These are phyloP conservation scores for Yasuhikotakia modesta DNA, from an alignment of 2,797 vertebrate genomes.

Conservation along the genomic window DNA sequence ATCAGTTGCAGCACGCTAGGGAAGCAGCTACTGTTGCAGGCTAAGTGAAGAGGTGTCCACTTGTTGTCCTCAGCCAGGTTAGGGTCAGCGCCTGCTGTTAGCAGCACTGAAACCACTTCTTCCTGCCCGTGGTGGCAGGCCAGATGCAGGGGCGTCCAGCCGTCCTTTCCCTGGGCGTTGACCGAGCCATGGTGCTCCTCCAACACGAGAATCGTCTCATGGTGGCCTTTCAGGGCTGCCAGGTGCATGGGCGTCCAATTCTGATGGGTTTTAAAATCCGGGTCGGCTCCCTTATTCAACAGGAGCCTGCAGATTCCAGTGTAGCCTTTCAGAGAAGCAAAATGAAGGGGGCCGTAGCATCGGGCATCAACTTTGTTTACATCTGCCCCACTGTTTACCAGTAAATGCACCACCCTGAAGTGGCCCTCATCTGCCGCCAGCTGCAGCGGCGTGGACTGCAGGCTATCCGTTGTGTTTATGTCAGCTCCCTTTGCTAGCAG, in stretches of 20 bases:
- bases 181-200: constrained; percentile 69
- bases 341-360: constrained; percentile 81
- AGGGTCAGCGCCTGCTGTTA: constrained; percentile 77
- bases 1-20: constrained; percentile 77
- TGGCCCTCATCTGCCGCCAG: constrained; percentile 81
- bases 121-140: constrained; percentile 76
- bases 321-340: constrained; percentile 77
- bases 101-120: constrained; percentile 70
- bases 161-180: constrained; percentile 72
- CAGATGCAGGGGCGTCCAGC: constrained; percentile 84
- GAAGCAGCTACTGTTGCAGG: constrained; percentile 75
- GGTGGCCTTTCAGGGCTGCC: constrained; percentile 80
- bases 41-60: constrained; percentile 85
- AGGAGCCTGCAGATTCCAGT: constrained; percentile 84
- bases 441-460: constrained; percentile 79
- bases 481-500: constrained; percentile 79
- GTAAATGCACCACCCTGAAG: constrained; percentile 79
- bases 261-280: constrained; percentile 75
- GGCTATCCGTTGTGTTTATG: constrained; percentile 73
- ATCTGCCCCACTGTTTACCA: constrained; percentile 72
- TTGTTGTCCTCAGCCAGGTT: constrained; percentile 72
- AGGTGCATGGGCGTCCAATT: constrained; percentile 86
- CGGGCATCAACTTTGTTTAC: constrained; percentile 71
- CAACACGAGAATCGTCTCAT: constrained; percentile 76
- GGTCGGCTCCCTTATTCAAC: constrained; percentile 71